phyloP scores from a whole-genome alignment of 2,797 vertebrate species.

The Phrynocephalus forsythii region DNA sequence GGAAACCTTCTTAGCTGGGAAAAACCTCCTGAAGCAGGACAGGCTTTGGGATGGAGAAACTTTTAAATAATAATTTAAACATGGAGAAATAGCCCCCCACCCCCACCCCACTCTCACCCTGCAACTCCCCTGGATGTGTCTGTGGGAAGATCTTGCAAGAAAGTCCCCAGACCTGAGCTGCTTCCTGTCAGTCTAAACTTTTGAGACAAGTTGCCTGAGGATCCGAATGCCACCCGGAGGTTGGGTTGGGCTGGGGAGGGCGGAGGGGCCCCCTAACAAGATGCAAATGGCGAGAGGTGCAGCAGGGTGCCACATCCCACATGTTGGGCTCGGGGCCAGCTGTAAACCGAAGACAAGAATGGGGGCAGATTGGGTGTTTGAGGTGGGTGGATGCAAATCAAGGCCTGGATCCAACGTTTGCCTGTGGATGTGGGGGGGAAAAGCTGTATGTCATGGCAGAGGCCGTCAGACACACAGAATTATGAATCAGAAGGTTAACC shows the following conservation, averaged over 20 bases:
- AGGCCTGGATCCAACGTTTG: background rate
- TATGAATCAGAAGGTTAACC: background rate
- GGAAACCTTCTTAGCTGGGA: too few species aligned
- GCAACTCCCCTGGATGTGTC: too few species aligned
- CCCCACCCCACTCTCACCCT: too few species aligned
- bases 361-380: background rate
- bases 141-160: background rate
- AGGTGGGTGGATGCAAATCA: background rate
- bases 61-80: too few species aligned
- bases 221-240: background rate
- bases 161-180: background rate
- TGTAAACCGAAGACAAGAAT: background rate
- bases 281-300: background rate
- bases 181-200: background rate
- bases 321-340: background rate
- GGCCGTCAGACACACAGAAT: background rate
- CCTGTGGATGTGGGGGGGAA: too few species aligned
- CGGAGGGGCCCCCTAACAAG: background rate
- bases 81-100: too few species aligned
- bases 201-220: background rate
- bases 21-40: too few species aligned
- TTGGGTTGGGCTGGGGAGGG: too few species aligned
- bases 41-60: too few species aligned
- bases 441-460: too few species aligned
- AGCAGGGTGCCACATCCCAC: accelerated